Evolutionary conservation across 2,797 vertebrate species (phyloP).

Genomic region (Sebastes glaucus): DNA sequence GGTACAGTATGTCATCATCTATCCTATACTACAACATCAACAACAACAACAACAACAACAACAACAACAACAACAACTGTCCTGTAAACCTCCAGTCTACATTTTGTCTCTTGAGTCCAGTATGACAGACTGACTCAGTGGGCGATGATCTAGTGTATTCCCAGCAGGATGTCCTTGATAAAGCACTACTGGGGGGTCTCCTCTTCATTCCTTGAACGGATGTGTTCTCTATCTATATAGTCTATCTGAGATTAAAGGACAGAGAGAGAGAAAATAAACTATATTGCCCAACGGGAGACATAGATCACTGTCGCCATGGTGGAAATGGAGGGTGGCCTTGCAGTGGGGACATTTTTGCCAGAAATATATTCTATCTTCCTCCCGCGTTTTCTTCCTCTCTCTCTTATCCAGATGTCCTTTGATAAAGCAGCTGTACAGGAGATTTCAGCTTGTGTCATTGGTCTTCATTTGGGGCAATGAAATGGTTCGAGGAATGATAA

Average conservation of each 20-base stretch:
- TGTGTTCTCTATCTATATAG: conserved; percentile 54
- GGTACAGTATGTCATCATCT: background rate
- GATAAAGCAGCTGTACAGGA: conserved; percentile 41
- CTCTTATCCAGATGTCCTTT: conserved; percentile 47
- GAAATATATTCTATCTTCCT: conserved; percentile 31
- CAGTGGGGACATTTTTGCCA: conserved; percentile 12
- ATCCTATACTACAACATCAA: no score
- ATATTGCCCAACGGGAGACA: conserved; percentile 49
- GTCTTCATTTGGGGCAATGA: conserved; percentile 59
- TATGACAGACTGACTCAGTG: background rate
- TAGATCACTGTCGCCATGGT: conserved; percentile 65
- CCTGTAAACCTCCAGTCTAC: background rate
- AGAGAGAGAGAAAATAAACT: conserved; percentile 36
- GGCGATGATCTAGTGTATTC: conserved; percentile 23
- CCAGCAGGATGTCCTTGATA: conserved; percentile 53
- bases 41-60: background rate
- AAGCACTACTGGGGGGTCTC: conserved; percentile 28
- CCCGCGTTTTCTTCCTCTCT: background rate
- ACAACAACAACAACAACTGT: no score
- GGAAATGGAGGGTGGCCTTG: conserved; percentile 48
- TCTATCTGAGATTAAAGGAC: conserved; percentile 67
- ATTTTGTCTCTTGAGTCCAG: background rate
- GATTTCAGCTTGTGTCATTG: conserved; percentile 38
- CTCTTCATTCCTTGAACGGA: conserved; percentile 50
- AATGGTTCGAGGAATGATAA: conserved; percentile 55